Conservation (phyloP, 2,113 vertebrate species). For the Pachyramphus minor region DNA sequence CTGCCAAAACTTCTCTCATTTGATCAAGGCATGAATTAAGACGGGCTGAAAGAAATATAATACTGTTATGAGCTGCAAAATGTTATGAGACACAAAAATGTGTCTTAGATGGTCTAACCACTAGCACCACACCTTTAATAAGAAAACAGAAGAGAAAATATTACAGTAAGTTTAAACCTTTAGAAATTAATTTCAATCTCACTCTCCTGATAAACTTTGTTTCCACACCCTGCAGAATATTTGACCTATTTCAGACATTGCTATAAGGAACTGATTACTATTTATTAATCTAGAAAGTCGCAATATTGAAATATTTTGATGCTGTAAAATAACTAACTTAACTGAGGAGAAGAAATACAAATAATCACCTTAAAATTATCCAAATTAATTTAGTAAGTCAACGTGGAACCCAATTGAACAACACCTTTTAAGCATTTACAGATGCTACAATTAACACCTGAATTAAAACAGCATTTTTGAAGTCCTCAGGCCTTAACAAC, state of each 20-base stretch:
- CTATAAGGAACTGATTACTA: background rate
- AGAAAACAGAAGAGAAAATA: background rate
- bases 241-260: background rate
- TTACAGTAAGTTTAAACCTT: background rate
- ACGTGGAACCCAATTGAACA: fast-evolving
- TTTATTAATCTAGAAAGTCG: background rate
- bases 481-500: background rate
- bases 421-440: background rate
- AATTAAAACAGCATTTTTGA: background rate
- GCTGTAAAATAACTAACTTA: background rate
- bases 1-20: conserved; percentile 90
- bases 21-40: conserved; percentile 93
- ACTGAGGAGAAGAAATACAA: background rate
- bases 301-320: background rate
- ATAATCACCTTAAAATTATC: background rate
- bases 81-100: too few species aligned
- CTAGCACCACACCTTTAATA: background rate
- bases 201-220: background rate
- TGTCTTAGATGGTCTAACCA: background rate
- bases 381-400: background rate
- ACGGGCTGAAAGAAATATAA: conserved; percentile 76
- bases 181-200: background rate
- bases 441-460: background rate
- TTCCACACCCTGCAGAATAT: background rate
- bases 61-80: background rate